These are phyloP conservation scores for Heliconius erato DNA, from an alignment of 2,888 invertebrate species.

Conservation along the genomic window DNA sequence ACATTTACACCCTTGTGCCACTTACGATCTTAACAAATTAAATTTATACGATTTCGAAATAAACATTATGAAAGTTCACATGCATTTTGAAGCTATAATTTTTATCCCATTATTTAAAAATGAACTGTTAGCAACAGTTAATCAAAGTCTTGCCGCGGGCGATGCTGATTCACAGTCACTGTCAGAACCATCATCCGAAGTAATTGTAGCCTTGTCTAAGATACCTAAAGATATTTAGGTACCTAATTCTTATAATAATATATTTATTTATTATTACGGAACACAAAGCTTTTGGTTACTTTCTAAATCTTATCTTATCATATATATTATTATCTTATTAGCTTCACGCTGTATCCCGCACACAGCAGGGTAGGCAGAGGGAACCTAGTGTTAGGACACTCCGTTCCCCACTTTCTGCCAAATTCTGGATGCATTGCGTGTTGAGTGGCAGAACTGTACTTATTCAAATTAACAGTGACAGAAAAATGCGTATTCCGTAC, in stretches of 20 bases:
- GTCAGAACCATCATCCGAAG: conserved; percentile 40
- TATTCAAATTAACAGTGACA: no score
- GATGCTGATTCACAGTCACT: conserved; percentile 39
- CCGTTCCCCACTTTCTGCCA: no score
- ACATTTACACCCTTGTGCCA: no score
- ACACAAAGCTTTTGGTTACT: background rate
- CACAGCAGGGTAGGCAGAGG: no score
- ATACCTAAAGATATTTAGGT: background rate
- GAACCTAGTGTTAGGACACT: no score
- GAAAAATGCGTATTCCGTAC: background rate
- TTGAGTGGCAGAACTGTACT: no score
- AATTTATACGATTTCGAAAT: background rate
- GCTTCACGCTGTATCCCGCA: no score
- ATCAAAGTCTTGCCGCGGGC: conserved; percentile 50
- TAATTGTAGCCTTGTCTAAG: conserved; percentile 22
- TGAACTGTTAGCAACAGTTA: conserved; percentile 26
- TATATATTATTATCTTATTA: no score
- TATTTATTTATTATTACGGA: background rate
- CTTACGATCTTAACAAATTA: no score
- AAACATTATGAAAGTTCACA: conserved; percentile 20
- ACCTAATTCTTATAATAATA: background rate
- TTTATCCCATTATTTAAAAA: conserved; percentile 23
- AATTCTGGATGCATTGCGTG: no score
- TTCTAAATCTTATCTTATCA: no score
- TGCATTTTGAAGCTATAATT: conserved; percentile 29